Base-by-base conservation (phyloP, 2,888 invertebrate species). In the Lobophora halterata region DNA sequence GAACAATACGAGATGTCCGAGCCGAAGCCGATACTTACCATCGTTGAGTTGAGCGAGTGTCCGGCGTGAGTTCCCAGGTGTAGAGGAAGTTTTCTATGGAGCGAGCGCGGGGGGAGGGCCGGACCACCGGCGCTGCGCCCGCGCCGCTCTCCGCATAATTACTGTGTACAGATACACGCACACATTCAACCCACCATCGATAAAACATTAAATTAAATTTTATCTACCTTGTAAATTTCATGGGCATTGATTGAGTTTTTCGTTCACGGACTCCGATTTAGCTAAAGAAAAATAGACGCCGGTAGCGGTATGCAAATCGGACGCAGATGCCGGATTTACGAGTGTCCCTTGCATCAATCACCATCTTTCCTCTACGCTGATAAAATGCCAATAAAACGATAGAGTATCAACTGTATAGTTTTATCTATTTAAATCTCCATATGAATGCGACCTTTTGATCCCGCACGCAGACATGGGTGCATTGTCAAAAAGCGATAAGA, bases 71-170 rank as follows among this genome's bases (percentile, higher is more conserved):
- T 73, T 79, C 76, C 76, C 78, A 80, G 76, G 78, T 79, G 75
- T 71, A 73, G 75, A 66, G 45, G 52, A 45, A 45, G 61, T 65
- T 68, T 71, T 71, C 55, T 71, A 71, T 68, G 62, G 63, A 64
- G 53, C 45, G 58, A 27, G 58, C 44, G 39, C 58, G 43, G 58
- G 61, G 58, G 58, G 59, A 67, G 65, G 65, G 58, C 55, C 65
- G 68, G 85, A 85, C 85, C 85, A 85, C 86, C 86, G 58, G 81
- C 79, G 85, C 85, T 67, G 85, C 73, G 80, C 79, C 71, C 69
- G 81, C 81, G 78, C 78, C 74, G 64, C 33, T 76, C 76, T 73
- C 72, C 79, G 79, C 83, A 83, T 87, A 87, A 87, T 87, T 86
- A 87, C 79, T 75, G 70, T 73, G 75, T 73, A 80, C 79, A 71